These are phyloP conservation scores for Acanthosepion lycidas DNA, from an alignment of 2,888 invertebrate genomes.

Conservation along the genomic window DNA sequence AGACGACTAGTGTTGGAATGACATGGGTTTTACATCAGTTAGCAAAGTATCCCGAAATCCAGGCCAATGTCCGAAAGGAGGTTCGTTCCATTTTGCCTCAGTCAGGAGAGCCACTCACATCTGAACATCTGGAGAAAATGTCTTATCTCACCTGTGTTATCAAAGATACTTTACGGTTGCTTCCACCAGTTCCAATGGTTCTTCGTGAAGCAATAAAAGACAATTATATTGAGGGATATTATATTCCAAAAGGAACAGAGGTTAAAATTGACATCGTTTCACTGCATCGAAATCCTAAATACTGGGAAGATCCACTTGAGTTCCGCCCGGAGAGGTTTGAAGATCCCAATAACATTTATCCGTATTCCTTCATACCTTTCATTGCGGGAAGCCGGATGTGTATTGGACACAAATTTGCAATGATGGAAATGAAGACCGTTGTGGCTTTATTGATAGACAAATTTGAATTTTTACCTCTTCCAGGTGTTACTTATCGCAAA, in stretches of 20 bases:
- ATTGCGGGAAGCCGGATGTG: conserved; percentile 60
- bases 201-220: conserved; percentile 59
- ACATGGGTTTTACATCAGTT: conserved; percentile 65
- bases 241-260: conserved; percentile 54
- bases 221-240: conserved; percentile 54
- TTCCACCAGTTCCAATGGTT: conserved; percentile 61
- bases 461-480: conserved; percentile 55
- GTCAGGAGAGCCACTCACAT: conserved; percentile 52
- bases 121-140: conserved; percentile 60
- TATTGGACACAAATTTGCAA: conserved; percentile 62
- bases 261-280: conserved; percentile 55
- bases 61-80: conserved; percentile 63
- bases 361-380: conserved; percentile 57
- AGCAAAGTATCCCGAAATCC: conserved; percentile 63
- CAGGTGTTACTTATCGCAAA: conserved; percentile 53
- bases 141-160: conserved; percentile 64
- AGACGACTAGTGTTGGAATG: conserved; percentile 67
- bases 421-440: conserved; percentile 57
- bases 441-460: conserved; percentile 53
- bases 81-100: conserved; percentile 54
- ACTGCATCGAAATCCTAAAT: conserved; percentile 58
- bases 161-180: conserved; percentile 67
- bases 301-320: conserved; percentile 59
- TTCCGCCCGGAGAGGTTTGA: conserved; percentile 64
- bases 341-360: conserved; percentile 49